Evolutionary conservation across 2,113 vertebrate species (phyloP).

Genomic region (Lamprologus callipterus): DNA sequence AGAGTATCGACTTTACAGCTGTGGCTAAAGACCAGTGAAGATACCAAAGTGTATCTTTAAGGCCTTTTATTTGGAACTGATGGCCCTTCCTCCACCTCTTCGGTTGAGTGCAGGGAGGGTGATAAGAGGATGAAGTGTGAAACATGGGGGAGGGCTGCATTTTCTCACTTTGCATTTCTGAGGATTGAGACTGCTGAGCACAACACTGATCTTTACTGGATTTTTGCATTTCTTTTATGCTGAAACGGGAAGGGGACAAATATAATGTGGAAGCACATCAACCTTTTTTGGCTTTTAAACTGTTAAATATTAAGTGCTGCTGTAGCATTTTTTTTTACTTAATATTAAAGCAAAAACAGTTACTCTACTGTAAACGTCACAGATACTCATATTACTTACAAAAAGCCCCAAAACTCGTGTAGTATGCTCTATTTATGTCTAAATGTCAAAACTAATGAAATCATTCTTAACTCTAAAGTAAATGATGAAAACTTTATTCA

Average conservation of each 20-base stretch:
- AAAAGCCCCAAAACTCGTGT: neutral
- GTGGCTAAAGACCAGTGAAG: neutral
- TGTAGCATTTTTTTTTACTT: neutral
- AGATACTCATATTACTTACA: neutral
- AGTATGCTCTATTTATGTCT: neutral
- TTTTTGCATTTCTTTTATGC: neutral
- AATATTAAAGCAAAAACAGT: neutral
- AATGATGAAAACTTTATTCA: neutral
- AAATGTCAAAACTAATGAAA: neutral
- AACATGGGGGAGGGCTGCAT: neutral
- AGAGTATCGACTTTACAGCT: neutral
- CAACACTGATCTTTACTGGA: neutral
- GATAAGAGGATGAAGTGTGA: neutral
- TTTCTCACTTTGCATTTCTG: neutral
- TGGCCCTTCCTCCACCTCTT: neutral
- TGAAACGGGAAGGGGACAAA: neutral
- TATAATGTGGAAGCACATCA: neutral
- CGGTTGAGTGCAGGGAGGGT: neutral
- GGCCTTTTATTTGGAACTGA: neutral
- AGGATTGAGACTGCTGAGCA: neutral
- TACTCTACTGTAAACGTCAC: neutral
- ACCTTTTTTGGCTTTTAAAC: neutral
- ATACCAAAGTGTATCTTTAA: neutral
- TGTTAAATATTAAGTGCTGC: neutral
- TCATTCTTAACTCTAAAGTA: neutral